These are phyloP conservation scores for Avahi laniger DNA, from an alignment of 2,797 vertebrate species.

Conservation along the genomic window DNA sequence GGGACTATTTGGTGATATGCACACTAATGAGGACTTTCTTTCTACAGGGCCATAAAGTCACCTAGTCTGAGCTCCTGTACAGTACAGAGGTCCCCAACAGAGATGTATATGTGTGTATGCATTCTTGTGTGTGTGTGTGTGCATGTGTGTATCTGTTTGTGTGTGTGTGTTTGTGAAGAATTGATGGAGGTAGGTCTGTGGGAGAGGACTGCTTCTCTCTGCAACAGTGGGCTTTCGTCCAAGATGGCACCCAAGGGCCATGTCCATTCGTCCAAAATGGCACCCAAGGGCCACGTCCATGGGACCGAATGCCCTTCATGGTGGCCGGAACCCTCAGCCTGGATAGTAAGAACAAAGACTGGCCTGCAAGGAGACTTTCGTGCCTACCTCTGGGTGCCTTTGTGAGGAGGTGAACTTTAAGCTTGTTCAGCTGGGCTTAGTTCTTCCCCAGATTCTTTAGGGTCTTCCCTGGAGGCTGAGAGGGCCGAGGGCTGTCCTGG, in stretches of 20 bases:
- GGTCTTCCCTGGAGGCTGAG: not conserved
- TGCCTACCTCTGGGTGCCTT: not conserved
- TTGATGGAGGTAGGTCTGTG: not conserved
- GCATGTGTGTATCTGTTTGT: not conserved
- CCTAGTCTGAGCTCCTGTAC: too few species aligned
- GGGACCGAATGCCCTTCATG: not conserved
- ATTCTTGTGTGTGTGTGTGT: not conserved
- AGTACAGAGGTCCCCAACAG: too few species aligned
- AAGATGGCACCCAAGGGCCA: not conserved
- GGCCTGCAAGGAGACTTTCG: not conserved
- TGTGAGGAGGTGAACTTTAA: not conserved
- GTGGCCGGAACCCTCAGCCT: not conserved
- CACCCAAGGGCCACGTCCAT: too few species aligned
- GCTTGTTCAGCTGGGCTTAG: not conserved
- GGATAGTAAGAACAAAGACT: not conserved
- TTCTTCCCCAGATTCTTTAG: not conserved
- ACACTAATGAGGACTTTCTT: too few species aligned
- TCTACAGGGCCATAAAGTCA: too few species aligned
- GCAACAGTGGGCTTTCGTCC: not conserved
- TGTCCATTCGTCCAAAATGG: not conserved
- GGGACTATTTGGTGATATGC: too few species aligned
- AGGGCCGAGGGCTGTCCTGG: not conserved
- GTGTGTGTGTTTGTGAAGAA: too few species aligned
- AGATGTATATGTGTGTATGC: too few species aligned
- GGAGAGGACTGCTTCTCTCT: not conserved